Evolutionary conservation across 1,140 invertebrate species (phyloP).

Genomic region (Drosophila virilis): DNA sequence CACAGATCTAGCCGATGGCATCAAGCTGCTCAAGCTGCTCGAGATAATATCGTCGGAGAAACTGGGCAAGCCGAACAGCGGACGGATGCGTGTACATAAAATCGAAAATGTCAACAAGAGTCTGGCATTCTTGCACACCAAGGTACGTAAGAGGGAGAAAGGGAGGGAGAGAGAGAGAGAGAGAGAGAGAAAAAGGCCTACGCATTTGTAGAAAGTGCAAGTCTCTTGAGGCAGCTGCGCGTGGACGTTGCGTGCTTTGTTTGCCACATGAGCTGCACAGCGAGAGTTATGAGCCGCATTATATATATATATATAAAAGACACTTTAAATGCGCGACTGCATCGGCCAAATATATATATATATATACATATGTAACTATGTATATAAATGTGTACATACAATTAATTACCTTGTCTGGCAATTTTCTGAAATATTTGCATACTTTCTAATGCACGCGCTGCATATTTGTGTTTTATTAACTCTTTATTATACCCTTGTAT

Average conservation of each 20-base stretch:
- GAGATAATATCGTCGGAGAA: conserved; percentile 99
- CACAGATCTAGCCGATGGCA: conserved; percentile 97
- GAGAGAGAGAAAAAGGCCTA: conserved; percentile 38
- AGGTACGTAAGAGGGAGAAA: conserved; percentile 87
- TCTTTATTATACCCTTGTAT: background rate
- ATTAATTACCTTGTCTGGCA: conserved; percentile 67
- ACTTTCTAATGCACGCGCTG: conserved; percentile 72
- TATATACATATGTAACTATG: background rate
- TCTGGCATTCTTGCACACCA: conserved; percentile 98
- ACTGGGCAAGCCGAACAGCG: conserved; percentile 97
- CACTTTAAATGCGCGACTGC: conserved; percentile 51
- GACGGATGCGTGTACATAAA: conserved; percentile 98
- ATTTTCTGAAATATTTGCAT: conserved; percentile 78
- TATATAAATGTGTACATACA: conserved; percentile 46
- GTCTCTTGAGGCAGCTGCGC: conserved; percentile 77
- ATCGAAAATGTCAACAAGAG: conserved; percentile 99
- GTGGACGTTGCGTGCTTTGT: conserved; percentile 79
- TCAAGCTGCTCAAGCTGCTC: conserved; percentile 97
- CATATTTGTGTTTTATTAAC: conserved; percentile 26
- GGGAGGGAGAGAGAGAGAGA: background rate
- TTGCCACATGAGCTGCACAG: conserved; percentile 61
- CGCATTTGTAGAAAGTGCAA: conserved; percentile 82
- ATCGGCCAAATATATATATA: conserved; percentile 21
- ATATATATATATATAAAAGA: conserved; percentile 10
- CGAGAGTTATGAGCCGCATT: conserved; percentile 17